Percentiles rank a stretch among this genome's conserved stretches.
Evolutionary conservation across 23 tunicate species (phyloP).

Genomic region (Ciona savignyi): DNA sequence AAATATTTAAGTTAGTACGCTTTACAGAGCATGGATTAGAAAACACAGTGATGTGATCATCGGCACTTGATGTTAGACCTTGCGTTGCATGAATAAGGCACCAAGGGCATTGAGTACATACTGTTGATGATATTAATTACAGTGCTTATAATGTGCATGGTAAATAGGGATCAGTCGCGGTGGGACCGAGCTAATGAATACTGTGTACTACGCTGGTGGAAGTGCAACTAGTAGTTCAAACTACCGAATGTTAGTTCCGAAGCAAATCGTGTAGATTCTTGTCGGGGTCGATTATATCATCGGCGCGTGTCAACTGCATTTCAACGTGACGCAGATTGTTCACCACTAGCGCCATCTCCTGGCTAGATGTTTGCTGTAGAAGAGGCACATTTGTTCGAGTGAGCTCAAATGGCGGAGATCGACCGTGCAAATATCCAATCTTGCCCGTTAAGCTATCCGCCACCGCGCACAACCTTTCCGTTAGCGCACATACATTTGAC

Average conservation of each 20-base stretch:
- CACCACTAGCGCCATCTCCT: slow-evolving; percentile 90
- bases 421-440: slow-evolving; percentile 40
- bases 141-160: neutral
- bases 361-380: slow-evolving; percentile 73
- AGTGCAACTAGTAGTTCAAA: neutral
- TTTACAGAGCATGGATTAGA: neutral
- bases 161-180: too few relatives aligned
- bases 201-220: neutral
- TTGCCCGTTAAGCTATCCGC: slow-evolving; percentile 49
- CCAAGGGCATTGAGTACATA: neutral
- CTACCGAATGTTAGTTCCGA: neutral
- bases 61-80: neutral
- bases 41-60: neutral
- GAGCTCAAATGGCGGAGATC: slow-evolving; percentile 37
- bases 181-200: too few relatives aligned
- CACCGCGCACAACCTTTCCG: slow-evolving; percentile 44
- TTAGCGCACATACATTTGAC: slow-evolving; percentile 79
- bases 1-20: neutral
- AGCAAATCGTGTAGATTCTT: slow-evolving; percentile 30
- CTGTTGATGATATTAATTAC: neutral
- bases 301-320: slow-evolving; percentile 54
- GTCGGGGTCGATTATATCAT: slow-evolving; percentile 53
- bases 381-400: slow-evolving; percentile 74
- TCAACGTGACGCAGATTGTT: slow-evolving; percentile 81
- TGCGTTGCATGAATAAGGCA: neutral